These are phyloP conservation scores for Ascaphus truei DNA, from an alignment of 2,113 vertebrate species.

Conservation along the genomic window DNA sequence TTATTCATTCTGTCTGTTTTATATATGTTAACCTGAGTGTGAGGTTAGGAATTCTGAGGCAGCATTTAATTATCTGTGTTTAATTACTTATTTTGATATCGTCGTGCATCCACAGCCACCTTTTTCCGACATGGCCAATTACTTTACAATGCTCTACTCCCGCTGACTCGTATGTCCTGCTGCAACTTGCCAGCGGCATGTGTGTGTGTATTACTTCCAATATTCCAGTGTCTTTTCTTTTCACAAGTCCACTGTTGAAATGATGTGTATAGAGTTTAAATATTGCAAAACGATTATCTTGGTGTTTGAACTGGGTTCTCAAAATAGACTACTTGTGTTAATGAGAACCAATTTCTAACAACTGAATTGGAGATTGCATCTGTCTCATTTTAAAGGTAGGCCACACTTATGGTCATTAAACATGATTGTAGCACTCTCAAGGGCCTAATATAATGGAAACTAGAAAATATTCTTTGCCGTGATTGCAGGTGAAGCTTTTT, in stretches of 20 bases:
- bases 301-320: constrained; percentile 4
- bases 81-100: no score
- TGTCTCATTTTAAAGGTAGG: constrained; percentile 20
- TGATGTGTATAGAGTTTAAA: neutral
- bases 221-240: neutral
- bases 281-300: constrained; percentile 9
- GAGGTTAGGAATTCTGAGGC: no score
- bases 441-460: constrained; percentile 1
- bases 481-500: neutral
- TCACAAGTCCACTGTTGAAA: neutral
- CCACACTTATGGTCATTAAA: constrained; percentile 7
- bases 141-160: no score
- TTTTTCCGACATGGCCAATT: no score
- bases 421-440: neutral
- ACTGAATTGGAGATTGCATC: neutral
- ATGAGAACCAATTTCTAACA: constrained; percentile 10
- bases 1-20: no score
- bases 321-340: constrained; percentile 12
- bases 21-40: no score
- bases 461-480: neutral
- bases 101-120: no score
- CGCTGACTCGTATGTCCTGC: no score
- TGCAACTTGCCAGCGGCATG: no score
- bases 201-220: neutral
- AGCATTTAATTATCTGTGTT: no score